These are phyloP conservation scores for Idaea aversata DNA, from an alignment of 2,888 invertebrate species.

Conservation along the genomic window DNA sequence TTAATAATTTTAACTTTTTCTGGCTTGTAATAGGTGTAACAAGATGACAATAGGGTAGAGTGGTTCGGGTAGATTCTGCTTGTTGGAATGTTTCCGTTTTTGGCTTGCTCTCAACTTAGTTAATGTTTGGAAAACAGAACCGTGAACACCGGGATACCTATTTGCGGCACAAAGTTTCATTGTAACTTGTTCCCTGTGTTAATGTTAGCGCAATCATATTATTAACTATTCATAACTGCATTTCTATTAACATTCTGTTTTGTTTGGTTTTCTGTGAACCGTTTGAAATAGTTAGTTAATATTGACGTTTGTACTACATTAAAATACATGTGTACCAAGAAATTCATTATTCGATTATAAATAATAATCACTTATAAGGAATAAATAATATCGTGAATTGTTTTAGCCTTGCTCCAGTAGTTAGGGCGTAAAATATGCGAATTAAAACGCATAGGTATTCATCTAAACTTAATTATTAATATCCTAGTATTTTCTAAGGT, in stretches of 20 bases:
- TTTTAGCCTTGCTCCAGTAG: no score
- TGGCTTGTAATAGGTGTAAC: slow-evolving; percentile 56
- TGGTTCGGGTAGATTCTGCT: slow-evolving; percentile 38
- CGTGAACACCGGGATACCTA: slow-evolving; percentile 55
- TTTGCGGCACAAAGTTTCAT: slow-evolving; percentile 53
- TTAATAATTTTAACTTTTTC: slow-evolving; percentile 46
- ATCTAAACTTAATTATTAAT: no score
- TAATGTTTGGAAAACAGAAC: slow-evolving; percentile 74
- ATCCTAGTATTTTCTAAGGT: no score
- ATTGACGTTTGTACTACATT: not conserved
- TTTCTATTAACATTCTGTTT: slow-evolving; percentile 14
- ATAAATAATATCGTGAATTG: no score
- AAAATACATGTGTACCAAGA: not conserved
- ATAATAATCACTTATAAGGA: no score
- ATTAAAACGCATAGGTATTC: no score
- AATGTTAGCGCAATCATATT: slow-evolving; percentile 28
- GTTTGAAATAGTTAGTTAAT: not conserved
- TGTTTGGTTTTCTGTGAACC: not conserved
- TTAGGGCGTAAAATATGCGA: no score
- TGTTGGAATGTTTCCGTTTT: slow-evolving; percentile 74
- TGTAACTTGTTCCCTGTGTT: slow-evolving; percentile 42
- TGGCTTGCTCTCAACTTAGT: slow-evolving; percentile 76
- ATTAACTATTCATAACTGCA: slow-evolving; percentile 24
- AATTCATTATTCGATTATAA: not conserved
- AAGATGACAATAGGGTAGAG: slow-evolving; percentile 57